Evolutionary conservation across 1,140 invertebrate species (phyloP).

Genomic region (Pseudomyrmex pallidus): DNA sequence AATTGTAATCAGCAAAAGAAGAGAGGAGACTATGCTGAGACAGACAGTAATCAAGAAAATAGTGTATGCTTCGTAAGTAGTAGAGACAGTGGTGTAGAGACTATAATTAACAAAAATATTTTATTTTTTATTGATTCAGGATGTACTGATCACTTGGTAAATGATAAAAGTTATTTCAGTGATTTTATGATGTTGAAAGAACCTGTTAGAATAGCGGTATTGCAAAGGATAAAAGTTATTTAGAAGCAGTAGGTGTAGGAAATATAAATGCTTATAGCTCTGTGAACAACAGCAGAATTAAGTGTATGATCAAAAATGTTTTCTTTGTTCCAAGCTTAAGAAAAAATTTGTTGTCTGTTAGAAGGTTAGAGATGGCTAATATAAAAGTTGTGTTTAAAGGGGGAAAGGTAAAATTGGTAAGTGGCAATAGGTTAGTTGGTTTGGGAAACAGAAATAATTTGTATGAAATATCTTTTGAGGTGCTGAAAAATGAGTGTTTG

Average conservation of each 20-base stretch:
- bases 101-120: not conserved
- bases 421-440: not conserved
- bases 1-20: not conserved
- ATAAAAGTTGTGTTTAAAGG: slow-evolving; percentile 67
- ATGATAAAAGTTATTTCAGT: slow-evolving; percentile 70
- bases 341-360: slow-evolving; percentile 64
- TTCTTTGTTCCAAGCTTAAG: slow-evolving; percentile 34
- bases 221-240: not conserved
- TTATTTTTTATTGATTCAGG: slow-evolving; percentile 59
- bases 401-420: slow-evolving; percentile 33
- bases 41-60: not conserved
- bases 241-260: slow-evolving; percentile 32
- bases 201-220: not conserved
- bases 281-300: slow-evolving; percentile 1
- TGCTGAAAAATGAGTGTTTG: not conserved
- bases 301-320: slow-evolving; percentile 46
- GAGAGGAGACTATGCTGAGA: not conserved
- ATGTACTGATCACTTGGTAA: slow-evolving; percentile 77
- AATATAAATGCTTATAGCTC: slow-evolving; percentile 61
- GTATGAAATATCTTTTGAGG: slow-evolving; percentile 15
- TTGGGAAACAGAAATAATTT: not conserved
- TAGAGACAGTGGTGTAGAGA: not conserved
- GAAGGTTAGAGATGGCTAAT: slow-evolving; percentile 59
- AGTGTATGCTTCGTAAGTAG: slow-evolving; percentile 16
- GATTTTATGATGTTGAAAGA: slow-evolving; percentile 41